Base-by-base conservation (phyloP, 2,797 vertebrate species). In the Oreortyx pictus region DNA sequence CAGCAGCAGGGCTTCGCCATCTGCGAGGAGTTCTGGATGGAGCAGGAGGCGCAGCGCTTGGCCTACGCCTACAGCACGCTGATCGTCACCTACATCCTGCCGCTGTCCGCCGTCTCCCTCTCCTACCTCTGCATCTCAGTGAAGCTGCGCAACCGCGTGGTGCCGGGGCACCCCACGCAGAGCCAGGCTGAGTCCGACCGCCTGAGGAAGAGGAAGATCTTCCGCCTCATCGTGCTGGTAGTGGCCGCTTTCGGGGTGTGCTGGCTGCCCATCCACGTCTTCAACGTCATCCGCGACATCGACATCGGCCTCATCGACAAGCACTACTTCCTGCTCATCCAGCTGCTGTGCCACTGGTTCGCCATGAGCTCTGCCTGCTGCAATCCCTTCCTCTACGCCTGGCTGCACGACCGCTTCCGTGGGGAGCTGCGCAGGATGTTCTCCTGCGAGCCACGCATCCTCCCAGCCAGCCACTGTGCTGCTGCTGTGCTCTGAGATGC, bases 21-120 rank as follows among this genome's bases (percentile, higher is more conserved):
- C 96, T 99, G 98, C 3, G 98, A 99, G 97, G 98, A 99, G 96
- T 98, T 99, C 97, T 99, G 98, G 98, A 97, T 98, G 97, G 98
- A 97, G 57, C 96, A 98, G 93, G 98, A 98, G 96, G 94, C 56
- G 14, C 97, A 98, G 95, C 97, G 97, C 29, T 95, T 99, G 95
- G 98, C 97, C 18, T 99, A 99, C 2, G 98, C 98, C 6, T 98
- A 98, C 84, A 97, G 98, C 97, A 98, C 98, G 1, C 97, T 99
- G 61, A 97, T 99, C 54, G 97, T 99, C 94, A 98, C 98, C 39
- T 99, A 99, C 39, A 98, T 99, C 70, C 96, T 99, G 73, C 98
- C 98, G 3, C 98, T 99, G 44, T 98, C 98, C 0, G 98, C 98
- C 0, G 98, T 99, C 89, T 98, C 98, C 94, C 97, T 98, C 91